Evolutionary conservation across 2,797 vertebrate species (phyloP), one percentile per base, ranked within the genome.

Genomic region (Tiaroga cobitis): DNA sequence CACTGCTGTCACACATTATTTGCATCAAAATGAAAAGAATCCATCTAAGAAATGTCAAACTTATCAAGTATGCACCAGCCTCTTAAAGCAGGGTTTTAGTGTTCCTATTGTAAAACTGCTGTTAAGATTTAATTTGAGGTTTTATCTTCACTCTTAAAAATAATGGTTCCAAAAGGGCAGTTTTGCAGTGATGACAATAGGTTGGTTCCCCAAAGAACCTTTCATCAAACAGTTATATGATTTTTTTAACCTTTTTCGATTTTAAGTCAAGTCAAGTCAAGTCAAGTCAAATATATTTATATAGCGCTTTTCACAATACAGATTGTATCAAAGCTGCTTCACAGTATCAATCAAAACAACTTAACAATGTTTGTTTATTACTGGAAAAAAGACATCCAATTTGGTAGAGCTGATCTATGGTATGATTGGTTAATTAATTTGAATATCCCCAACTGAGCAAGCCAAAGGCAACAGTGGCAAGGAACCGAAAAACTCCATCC

Each of bases 71-170:
- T 11, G 16, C 8, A 24, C 26, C 8, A 39, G 8, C 29, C 51
- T 56, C 29, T 37, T 76, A 16, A 76, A 34, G 46, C 19, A 75
- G 18, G 32, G 19, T 11, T 54, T 74, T 0, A 74, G 13, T 49
- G 46, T 54, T 34, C 6, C 37, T 37, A 24, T 9, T 75, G 73
- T 54, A 37, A 56, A 56, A 54, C 19, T 24, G 21, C 32, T 75
- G 21, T 56, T 16, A 26, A 7, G 10, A 37, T 76, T 76, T 56
- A 1, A 59, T 34, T n/a, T 37, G 1, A 9, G 32, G 32, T 39
- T 59, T 59, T 37, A 37, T 24, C 32, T 34, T 37, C 73, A 76
- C 49, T 76, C 11, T 76, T 76, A 37, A 76, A n/a, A 56, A 56
- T 37, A 39, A 76, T 56, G 10, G 19, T 29, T 16, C 5, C 26